phyloP scores from a whole-genome alignment of 2,797 vertebrate species.

The Tragopan temminckii region DNA sequence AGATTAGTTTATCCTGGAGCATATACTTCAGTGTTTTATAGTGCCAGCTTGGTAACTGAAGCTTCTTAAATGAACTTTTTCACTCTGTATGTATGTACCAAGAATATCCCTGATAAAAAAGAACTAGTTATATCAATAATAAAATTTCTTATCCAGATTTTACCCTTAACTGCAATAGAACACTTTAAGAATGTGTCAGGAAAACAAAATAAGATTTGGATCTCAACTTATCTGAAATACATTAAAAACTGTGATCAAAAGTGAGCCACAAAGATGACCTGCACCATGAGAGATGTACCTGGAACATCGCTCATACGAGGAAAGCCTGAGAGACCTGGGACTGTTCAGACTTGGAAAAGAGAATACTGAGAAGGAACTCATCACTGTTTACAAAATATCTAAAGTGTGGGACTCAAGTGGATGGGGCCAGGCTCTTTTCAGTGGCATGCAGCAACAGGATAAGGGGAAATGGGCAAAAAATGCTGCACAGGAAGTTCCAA shows the following conservation, averaged over 20 bases:
- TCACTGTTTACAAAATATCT: too few relatives aligned
- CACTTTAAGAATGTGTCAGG: background rate
- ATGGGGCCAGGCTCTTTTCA: too few relatives aligned
- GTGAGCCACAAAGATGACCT: background rate
- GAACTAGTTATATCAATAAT: background rate
- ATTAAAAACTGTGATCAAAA: background rate
- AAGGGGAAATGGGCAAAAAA: too few relatives aligned
- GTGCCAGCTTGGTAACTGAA: background rate
- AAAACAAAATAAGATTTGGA: background rate
- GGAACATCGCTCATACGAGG: too few relatives aligned
- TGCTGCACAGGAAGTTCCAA: too few relatives aligned
- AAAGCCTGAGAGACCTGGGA: too few relatives aligned
- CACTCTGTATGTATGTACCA: background rate
- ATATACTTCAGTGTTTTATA: background rate
- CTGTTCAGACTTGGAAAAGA: too few relatives aligned
- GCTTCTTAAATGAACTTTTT: slow-evolving; percentile 3
- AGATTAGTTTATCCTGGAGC: slow-evolving; percentile 20
- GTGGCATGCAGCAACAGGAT: too few relatives aligned
- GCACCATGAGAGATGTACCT: too few relatives aligned
- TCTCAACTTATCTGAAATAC: background rate
- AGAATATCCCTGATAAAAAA: background rate
- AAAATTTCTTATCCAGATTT: background rate
- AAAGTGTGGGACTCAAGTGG: too few relatives aligned
- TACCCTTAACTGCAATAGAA: background rate
- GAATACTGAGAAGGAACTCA: too few relatives aligned